A percentile compares a stretch with the other conserved stretches of the same genome.
Conservation (phyloP, 2,797 vertebrate species). For the Lerista edwardsae region DNA sequence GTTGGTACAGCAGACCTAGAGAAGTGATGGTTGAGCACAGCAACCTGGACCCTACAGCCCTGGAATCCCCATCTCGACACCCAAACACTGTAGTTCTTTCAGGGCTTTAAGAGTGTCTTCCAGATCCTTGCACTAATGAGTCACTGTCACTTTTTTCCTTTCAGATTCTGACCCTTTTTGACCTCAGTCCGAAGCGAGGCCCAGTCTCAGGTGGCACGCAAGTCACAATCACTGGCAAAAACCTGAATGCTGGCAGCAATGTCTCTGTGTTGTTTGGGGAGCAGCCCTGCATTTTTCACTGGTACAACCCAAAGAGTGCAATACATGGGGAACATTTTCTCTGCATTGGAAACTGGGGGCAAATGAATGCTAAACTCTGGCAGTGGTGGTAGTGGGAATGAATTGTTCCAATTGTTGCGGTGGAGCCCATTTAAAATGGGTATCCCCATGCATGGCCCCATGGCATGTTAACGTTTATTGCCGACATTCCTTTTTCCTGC, state of each 20-base stretch:
- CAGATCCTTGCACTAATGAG: background rate
- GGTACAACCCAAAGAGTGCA: constrained; percentile 73
- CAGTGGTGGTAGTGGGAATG: background rate
- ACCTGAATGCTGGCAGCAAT: constrained; percentile 94
- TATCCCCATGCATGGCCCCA: too few relatives aligned
- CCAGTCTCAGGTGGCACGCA: constrained; percentile 95
- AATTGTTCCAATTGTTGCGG: too few relatives aligned
- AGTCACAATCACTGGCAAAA: constrained; percentile 94
- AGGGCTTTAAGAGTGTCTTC: background rate
- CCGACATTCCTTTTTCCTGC: background rate
- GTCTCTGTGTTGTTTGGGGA: constrained; percentile 93
- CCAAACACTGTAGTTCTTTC: background rate
- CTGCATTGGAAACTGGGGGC: background rate
- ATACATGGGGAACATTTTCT: background rate
- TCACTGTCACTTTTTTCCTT: constrained; percentile 39
- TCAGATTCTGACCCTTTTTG: constrained; percentile 87
- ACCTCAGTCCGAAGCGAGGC: constrained; percentile 88
- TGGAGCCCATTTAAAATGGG: background rate
- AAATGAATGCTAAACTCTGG: background rate
- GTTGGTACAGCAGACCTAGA: too few relatives aligned
- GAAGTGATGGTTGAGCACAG: background rate
- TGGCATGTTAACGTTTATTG: background rate
- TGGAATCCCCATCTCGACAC: background rate
- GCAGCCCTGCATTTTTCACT: constrained; percentile 93
- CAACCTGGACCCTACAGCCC: background rate